Evolutionary conservation across 92 coral and sea anemone species (phyloP).

Genomic region (Epizoanthus stellaris): DNA sequence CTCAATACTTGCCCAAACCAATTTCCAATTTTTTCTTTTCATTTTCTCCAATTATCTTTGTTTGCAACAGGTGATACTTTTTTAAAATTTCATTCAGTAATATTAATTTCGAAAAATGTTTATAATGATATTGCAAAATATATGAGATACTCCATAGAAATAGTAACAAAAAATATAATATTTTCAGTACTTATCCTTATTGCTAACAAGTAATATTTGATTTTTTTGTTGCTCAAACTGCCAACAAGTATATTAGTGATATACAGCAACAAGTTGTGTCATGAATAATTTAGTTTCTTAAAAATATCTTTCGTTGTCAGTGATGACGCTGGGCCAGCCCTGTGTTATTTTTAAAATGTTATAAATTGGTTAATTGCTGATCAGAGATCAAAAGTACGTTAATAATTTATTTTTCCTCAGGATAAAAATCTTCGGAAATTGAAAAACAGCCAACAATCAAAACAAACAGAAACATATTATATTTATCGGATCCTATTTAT

Average conservation of each 20-base stretch:
- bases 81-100: not conserved
- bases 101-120: not conserved
- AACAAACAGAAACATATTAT: not conserved
- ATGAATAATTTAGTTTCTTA: constrained; percentile 1
- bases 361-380: not conserved
- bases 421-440: not conserved
- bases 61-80: constrained; percentile 23
- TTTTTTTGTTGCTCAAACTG: too few relatives aligned
- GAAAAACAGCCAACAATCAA: not conserved
- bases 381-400: not conserved
- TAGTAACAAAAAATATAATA: not conserved
- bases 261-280: not conserved
- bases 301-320: not conserved
- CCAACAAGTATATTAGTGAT: not conserved
- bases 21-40: not conserved
- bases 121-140: not conserved
- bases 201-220: not conserved
- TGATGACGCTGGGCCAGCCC: not conserved
- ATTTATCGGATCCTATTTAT: not conserved
- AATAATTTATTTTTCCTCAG: not conserved
- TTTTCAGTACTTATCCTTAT: not conserved
- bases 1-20: not conserved
- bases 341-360: not conserved
- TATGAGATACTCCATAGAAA: too few relatives aligned
- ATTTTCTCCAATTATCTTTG: not conserved